Evolutionary conservation across 2,797 vertebrate genomes (phyloP).

Genomic region (Amblyraja radiata): DNA sequence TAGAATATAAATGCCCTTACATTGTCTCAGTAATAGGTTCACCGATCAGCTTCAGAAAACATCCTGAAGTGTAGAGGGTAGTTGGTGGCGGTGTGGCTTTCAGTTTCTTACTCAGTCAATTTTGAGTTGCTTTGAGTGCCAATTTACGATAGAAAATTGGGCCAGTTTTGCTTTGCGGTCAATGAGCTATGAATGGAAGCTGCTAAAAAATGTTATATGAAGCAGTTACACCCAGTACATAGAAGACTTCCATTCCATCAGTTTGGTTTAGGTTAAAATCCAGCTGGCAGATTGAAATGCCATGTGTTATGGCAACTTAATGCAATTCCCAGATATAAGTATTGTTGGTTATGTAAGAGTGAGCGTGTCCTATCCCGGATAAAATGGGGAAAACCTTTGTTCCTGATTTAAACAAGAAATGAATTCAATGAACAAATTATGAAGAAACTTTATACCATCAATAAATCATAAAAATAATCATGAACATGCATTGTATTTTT

Average conservation of each 20-base stretch:
- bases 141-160: neutral
- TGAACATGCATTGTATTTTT: conserved; percentile 12
- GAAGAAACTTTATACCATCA: neutral
- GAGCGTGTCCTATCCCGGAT: neutral
- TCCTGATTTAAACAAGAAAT: neutral
- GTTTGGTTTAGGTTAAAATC: neutral
- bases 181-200: neutral
- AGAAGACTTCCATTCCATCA: neutral
- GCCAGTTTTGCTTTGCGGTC: neutral
- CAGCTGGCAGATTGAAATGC: neutral
- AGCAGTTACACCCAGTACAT: neutral
- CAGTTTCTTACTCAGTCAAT: neutral
- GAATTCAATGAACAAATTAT: neutral
- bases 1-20: neutral
- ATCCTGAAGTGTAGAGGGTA: neutral
- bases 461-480: neutral
- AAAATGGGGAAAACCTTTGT: neutral
- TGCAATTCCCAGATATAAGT: conserved; percentile 1
- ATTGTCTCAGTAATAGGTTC: neutral
- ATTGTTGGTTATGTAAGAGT: neutral
- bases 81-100: neutral
- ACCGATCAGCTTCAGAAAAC: neutral
- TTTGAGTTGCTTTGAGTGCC: neutral
- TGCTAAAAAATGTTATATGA: neutral
- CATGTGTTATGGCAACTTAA: neutral